phyloP scores from a whole-genome alignment of 2,113 vertebrate genomes.

The Mus musculus region DNA sequence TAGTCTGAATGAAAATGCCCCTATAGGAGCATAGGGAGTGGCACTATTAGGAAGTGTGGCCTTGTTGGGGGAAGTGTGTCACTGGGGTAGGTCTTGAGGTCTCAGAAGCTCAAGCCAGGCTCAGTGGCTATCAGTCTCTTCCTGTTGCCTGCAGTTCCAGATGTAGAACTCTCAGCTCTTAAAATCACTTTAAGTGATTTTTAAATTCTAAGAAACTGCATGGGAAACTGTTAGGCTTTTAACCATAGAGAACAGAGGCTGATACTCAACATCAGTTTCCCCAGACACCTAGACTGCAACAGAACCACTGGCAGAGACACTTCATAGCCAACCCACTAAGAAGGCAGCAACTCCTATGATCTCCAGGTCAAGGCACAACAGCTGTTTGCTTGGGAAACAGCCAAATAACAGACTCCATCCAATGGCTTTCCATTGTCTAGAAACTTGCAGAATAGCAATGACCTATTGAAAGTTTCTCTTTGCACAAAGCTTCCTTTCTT shows the following conservation, averaged over 20 bases:
- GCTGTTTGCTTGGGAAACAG: background rate
- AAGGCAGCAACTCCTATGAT: background rate
- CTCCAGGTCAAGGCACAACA: background rate
- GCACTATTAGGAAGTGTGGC: background rate
- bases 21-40: background rate
- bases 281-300: background rate
- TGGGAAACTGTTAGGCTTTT: background rate
- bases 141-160: background rate
- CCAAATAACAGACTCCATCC: background rate
- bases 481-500: background rate
- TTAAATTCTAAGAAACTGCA: background rate
- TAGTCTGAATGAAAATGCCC: background rate
- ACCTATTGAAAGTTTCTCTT: background rate
- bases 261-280: background rate
- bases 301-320: background rate
- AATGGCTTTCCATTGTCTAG: background rate
- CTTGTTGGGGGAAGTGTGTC: background rate
- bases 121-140: background rate
- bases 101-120: background rate
- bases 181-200: background rate
- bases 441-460: background rate
- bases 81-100: background rate
- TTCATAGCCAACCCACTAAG: background rate
- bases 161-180: background rate
- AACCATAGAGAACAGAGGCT: background rate